Base-by-base conservation (phyloP, 2,888 invertebrate genomes). In the Balanococcus diminutus region DNA sequence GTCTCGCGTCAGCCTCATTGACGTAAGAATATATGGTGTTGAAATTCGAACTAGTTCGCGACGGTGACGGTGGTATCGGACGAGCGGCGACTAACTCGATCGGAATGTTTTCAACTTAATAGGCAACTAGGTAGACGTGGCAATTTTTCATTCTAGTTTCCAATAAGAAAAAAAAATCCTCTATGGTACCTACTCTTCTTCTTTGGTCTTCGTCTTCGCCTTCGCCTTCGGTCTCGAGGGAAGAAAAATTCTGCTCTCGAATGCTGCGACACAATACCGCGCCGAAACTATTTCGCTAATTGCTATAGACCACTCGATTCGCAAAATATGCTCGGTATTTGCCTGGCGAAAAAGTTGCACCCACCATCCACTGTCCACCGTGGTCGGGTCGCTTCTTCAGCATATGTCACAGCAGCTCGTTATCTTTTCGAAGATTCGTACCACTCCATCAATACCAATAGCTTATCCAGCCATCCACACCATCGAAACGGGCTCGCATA, bases 321-420 rank as follows among this genome's bases (percentile, higher is more conserved):
- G 14, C 6, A 1, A 67, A 67, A 11, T 67, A 67, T 67, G 67
- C 28, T 16, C 14, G 28, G 67, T 67, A 67, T 67, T 67, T 67
- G n/a, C n/a, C n/a, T n/a, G 67, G 67, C 67, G 28, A 67, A 67
- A 67, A 67, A 28, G 67, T 67, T 28, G 67, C 67, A 56, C 56
- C 56, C 4, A 22, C 6, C 46, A 6, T 46, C 46, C 16, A n/a
- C n/a, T n/a, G 16, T 46, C 3, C n/a, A 36, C 4, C 11, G n/a
- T 56, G 22, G 8, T 19, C 8, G 56, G 11, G 42, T 42, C 19
- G 28, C 16, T n/a, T n/a, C n/a, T n/a, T 11, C 67, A 28, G 67
- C 67, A 67, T 67, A 67, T 67, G 67, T 67, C 67, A 67, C 67
- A 28, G 67, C 67, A 28, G 67, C 67, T 67, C 67, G 67, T 67